Evolutionary conservation across 2,888 invertebrate species (phyloP), one percentile per base, ranked within the genome.

Genomic region (Calephelis perditalis): DNA sequence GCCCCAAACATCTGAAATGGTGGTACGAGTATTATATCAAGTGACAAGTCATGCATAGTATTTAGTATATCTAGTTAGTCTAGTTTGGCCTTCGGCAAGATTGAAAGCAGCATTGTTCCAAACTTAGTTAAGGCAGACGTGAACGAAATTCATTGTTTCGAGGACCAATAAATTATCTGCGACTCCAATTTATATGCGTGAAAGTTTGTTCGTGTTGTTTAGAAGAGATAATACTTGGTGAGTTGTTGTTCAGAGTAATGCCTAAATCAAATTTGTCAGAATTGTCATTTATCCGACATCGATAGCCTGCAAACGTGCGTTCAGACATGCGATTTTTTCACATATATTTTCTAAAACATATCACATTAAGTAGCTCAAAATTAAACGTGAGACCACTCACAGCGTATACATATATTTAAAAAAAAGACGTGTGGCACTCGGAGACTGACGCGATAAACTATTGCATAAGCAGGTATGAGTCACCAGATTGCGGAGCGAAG

Each of bases 91-190:
- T 44, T 37, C 37, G 60, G 62, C 54, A 58, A 56, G 44, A 63
- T 60, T 35, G 58, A 52, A 49, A 52, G 56, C 58, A 59, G n/a
- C 40, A 37, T 43, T 46, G 58, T 55, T 58, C 62, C 62, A 55
- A 59, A 59, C 56, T 62, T 37, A 54, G 55, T 55, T 44, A 36
- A 58, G 45, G 44, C 47, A 44, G 60, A 59, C 59, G 60, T 56
- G 60, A 60, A 56, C 56, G 12, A 56, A 56, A 60, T 60, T 56
- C 46, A 56, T 60, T 60, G 56, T 56, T 56, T 45, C 56, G 12
- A 10, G 12, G 40, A 56, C 47, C 60, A 59, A 60, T 52, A 59
- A 59, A 55, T 59, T 59, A 59, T 36, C 59, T 45, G 52, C 52
- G 52, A 52, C 35, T 26, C 35, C 52, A 35, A 55, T 55, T 55